These are phyloP conservation scores for Pteropus rufus DNA, from an alignment of 2,797 vertebrate genomes.

Conservation along the genomic window DNA sequence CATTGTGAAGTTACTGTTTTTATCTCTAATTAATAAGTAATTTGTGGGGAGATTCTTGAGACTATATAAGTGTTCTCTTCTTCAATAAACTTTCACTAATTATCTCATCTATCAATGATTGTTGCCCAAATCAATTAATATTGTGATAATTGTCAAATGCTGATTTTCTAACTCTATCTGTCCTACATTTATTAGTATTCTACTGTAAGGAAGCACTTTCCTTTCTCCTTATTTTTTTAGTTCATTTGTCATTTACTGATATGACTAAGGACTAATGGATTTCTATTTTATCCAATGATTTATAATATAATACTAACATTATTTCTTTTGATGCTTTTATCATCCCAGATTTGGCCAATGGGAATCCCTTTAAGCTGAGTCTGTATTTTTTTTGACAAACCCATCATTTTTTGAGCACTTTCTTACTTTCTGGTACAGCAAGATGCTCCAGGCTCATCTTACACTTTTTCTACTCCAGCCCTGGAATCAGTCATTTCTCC, in stretches of 20 bases:
- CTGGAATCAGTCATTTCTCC: not conserved
- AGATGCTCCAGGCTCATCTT: not conserved
- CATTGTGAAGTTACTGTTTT: not conserved
- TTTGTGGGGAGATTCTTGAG: not conserved
- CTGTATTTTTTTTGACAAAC: not conserved
- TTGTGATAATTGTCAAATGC: not conserved
- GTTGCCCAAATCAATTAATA: not conserved
- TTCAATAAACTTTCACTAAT: not conserved
- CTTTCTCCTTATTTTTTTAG: not conserved
- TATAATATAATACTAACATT: slow-evolving; percentile 2
- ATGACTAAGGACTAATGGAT: not conserved
- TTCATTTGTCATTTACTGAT: slow-evolving; percentile 7
- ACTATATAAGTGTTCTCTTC: not conserved
- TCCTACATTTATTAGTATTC: not conserved
- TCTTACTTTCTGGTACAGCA: not conserved
- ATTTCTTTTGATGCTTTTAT: not conserved
- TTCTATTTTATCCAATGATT: not conserved
- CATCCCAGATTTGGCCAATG: not conserved
- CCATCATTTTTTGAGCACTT: not conserved
- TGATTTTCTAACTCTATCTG: not conserved
- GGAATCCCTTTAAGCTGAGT: not conserved
- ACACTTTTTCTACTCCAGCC: not conserved
- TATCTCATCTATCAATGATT: not conserved
- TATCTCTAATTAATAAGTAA: not conserved
- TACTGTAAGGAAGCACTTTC: not conserved